Evolutionary conservation across 2,113 vertebrate species (phyloP), one percentile per base, ranked within the genome.

Genomic region (Mormoops blainvillei): DNA sequence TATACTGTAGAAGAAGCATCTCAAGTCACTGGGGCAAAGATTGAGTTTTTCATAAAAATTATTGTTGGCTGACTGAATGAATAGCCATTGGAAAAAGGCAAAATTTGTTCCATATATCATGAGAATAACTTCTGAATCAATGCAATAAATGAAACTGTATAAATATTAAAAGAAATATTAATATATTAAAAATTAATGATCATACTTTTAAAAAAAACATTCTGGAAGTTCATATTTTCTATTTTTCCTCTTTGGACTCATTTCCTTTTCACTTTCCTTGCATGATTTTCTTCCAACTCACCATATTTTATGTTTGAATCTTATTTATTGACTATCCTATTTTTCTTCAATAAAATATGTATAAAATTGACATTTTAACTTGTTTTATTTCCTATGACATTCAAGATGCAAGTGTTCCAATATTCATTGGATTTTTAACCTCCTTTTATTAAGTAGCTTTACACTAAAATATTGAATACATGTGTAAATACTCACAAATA

Each of bases 341-440:
- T 96, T 93, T 87, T 76, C 33, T 85, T 95, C 41, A 76, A 50
- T 91, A 38, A 91, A 91, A 67, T 50, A 7, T 56, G 28, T 58
- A 67, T 85, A 48, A 89, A 50, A 67, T 50, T 85, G 77, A 38
- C 31, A 88, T 82, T 92, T 89, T 94, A 43, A n/a, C 38, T 45
- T 86, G 28, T 48, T 96, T 93, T 50, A 68, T 80, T 86, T 85
- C 33, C 12, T 88, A 24, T 63, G 15, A 80, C 5, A 65, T 92
- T 87, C 70, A 78, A 95, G 63, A 48, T 87, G 4, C 67, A 41
- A 71, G 33, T 68, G 4, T 45, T 89, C 43, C 50, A 50, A 77
- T 56, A 50, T 15, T 81, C 28, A 80, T 15, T 88, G 63, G 9
- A 26, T 90, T 88, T 81, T 87, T 82, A 33, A 89, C 5, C 61